phyloP scores from a whole-genome alignment of 2,888 invertebrate species.

The Athalia rosae region DNA sequence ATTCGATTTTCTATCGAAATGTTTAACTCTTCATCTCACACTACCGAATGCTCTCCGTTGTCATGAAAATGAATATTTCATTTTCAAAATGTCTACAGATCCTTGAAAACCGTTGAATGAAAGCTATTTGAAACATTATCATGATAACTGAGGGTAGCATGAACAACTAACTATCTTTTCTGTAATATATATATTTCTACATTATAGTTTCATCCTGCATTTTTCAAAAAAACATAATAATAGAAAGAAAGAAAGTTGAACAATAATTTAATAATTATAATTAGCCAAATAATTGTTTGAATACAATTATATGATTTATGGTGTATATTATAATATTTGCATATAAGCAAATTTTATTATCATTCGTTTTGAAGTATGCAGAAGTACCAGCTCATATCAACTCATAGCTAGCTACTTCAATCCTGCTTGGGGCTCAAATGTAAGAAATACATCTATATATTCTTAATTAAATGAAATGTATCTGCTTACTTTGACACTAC shows the following conservation, averaged over 20 bases:
- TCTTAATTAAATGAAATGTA: slow-evolving; percentile 33
- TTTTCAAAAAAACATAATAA: slow-evolving; percentile 27
- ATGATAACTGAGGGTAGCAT: slow-evolving; percentile 68
- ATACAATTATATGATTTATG: too few relatives aligned
- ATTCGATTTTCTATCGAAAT: background rate
- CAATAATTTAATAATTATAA: background rate
- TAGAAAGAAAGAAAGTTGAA: background rate
- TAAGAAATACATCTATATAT: slow-evolving; percentile 58
- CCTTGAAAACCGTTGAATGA: background rate
- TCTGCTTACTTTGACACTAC: slow-evolving; percentile 24
- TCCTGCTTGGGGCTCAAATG: slow-evolving; percentile 70
- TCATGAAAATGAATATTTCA: slow-evolving; percentile 19
- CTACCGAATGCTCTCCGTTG: slow-evolving; percentile 30
- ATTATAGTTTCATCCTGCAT: slow-evolving; percentile 34
- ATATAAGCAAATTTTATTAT: slow-evolving; percentile 29
- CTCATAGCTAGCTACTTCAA: slow-evolving; percentile 65
- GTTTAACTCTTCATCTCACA: slow-evolving; percentile 35
- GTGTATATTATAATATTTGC: slow-evolving; percentile 18
- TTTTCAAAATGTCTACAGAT: background rate
- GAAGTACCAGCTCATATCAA: slow-evolving; percentile 57
- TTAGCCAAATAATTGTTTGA: background rate
- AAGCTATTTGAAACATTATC: slow-evolving; percentile 2
- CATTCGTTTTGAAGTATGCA: slow-evolving; percentile 43
- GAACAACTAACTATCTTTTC: slow-evolving; percentile 72
- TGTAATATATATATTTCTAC: slow-evolving; percentile 64